Base-by-base conservation (phyloP, 35 echinoderm and acorn worm genomes). In the Apostichopus japonicus region DNA sequence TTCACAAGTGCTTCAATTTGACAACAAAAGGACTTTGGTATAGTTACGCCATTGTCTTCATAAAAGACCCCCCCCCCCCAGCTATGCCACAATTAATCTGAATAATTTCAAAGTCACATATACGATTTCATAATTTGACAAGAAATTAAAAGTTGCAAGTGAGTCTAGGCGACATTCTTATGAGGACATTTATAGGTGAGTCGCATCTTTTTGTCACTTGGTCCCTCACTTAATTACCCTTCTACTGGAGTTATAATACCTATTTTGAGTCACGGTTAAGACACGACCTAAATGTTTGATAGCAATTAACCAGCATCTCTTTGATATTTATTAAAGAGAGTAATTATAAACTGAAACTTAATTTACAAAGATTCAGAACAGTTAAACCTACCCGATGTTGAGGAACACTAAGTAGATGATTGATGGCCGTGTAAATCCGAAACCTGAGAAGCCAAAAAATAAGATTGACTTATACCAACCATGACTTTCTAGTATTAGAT, bases 341-440 rank as follows among this genome's bases (percentile, higher is more conserved):
- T 44, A 44, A 44, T 44, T 44, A 44, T 44, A 44, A 44, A 44
- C 33, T 44, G 33, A 44, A 44, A 3, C 33, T 44, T 44, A 44
- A 44, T 44, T 44, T 44, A 44, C 33, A 44, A 44, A 3, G 33
- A 44, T 44, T 44, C 33, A 44, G 57, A 24, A 78, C n/a, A 10
- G 76, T 56, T 56, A 27, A 51, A 56, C 92, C 93, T 90, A 98
- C 96, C 84, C 96, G 92, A 57, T 95, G 96, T 75, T 95, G 92
- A 54, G 96, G 92, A 88, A 98, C 87, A 90, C 77, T 95, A 5
- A 98, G 86, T 11, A 95, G 61, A 56, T 88, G 95, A 8, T 72
- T 88, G 53, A 97, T 94, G 23, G 90, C 55, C 19, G 93, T 23
- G 51, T 98, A 78, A 5, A 98, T 92, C 53, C 77, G 79, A 92